Percentiles rank a stretch among this genome's conserved stretches.
Conservation (phyloP, 1,140 invertebrate genomes). For the Rhagoletis pomonella region DNA sequence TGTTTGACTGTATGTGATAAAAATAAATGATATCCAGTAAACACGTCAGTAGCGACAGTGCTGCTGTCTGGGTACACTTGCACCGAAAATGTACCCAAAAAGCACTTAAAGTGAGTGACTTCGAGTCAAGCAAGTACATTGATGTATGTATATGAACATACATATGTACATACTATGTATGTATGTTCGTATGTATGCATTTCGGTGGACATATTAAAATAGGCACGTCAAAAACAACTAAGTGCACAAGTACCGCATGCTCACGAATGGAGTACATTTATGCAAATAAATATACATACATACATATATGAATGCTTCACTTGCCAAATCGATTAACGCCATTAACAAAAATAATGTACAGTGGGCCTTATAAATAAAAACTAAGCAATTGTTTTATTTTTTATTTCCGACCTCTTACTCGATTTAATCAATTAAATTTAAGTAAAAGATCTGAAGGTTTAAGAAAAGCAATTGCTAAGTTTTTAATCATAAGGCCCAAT, state of each 20-base stretch:
- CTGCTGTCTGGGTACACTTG: conserved; percentile 49
- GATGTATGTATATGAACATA: not conserved
- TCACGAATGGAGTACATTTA: not conserved
- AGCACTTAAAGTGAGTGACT: conserved; percentile 46
- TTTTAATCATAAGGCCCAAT: no score
- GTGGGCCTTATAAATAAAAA: no score
- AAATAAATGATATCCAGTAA: not conserved
- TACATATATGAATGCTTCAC: not conserved
- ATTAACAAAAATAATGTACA: no score
- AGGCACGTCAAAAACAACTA: not conserved
- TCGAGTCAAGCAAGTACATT: not conserved
- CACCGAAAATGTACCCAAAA: conserved; percentile 55
- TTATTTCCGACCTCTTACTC: not conserved
- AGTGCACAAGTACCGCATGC: not conserved
- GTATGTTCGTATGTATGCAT: not conserved
- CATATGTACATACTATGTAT: not conserved
- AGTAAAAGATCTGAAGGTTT: not conserved
- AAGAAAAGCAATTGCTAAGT: not conserved
- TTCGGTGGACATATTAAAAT: not conserved
- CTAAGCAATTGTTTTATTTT: not conserved
- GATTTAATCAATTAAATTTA: no score
- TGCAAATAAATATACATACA: not conserved
- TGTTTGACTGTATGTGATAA: not conserved
- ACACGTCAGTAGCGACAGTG: not conserved
- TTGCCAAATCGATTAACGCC: no score